Base-by-base conservation (phyloP, 2,888 invertebrate species). In the Acanthococcus lagerstroemiae region DNA sequence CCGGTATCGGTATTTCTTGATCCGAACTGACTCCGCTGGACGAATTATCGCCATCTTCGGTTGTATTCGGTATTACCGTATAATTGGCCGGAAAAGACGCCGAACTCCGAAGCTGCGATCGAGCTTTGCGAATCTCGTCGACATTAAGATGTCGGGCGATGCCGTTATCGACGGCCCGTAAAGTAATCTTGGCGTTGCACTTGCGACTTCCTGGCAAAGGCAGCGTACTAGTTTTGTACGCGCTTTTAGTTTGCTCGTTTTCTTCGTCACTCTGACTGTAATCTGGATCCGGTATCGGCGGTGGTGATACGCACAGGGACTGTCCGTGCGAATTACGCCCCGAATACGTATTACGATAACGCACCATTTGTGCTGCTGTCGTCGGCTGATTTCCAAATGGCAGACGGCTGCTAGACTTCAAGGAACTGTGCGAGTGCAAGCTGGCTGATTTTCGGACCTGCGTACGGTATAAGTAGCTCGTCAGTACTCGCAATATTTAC, bases 281-380 rank as follows among this genome's bases (percentile, higher is more conserved):
- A 77, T 92, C 92, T 0, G 92, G 92, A 74, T 92, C 92, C 0
- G 92, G 92, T 71, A 92, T 92, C n/a, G 90, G 88, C 7, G 92
- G 87, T 19, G 69, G 70, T 30, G 68, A 69, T 44, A 69, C 54
- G 19, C 68, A 67, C 63, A 69, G 71, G 50, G 58, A n/a, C 30
- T 66, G 45, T 58, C 67, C 26, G 56, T 65, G 44, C 44, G 65
- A 30, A 44, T 65, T 63, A 5, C 65, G 26, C 12, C 30, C 27
- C 2, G 61, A 50, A 26, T 58, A 48, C 37, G 27, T 27, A 7
- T 21, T 24, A 21, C 22, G 19, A 22, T 52, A 52, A 5, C 52
- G 52, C 15, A 19, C 52, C 9, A 7, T 22, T 15, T 22, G 21
- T n/a, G 9, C 12, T 19, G 12, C n/a, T 19, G 15, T 24, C 22